These are phyloP conservation scores for Brachionichthys hirsutus DNA, from an alignment of 2,113 vertebrate species.

Conservation along the genomic window DNA sequence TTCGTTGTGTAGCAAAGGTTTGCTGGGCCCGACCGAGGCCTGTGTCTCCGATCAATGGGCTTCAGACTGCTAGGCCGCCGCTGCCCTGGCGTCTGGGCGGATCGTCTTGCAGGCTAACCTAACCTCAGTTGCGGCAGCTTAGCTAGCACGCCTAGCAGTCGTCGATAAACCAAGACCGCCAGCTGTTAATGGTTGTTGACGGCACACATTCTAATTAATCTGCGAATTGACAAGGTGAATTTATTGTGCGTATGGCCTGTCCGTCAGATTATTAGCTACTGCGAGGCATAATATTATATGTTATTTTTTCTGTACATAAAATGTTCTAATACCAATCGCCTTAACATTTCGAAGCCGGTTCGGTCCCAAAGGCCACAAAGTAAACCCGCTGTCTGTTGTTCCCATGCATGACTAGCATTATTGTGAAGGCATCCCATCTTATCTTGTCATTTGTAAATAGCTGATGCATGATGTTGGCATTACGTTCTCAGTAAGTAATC, in stretches of 20 bases:
- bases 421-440: slow-evolving; percentile 19
- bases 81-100: slow-evolving; percentile 62
- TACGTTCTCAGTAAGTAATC: background rate
- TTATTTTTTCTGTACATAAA: slow-evolving; percentile 17
- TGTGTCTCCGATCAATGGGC: slow-evolving; percentile 47
- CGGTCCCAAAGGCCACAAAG: slow-evolving; percentile 36
- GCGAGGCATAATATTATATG: background rate
- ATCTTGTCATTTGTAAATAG: slow-evolving; percentile 1
- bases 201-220: slow-evolving; percentile 13
- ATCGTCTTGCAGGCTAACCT: slow-evolving; percentile 61
- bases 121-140: slow-evolving; percentile 42
- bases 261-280: background rate
- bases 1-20: slow-evolving; percentile 7
- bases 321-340: slow-evolving; percentile 27
- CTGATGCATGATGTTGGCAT: slow-evolving; percentile 22
- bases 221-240: slow-evolving; percentile 10
- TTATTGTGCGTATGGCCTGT: slow-evolving; percentile 1
- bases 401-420: too few relatives aligned
- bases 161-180: slow-evolving; percentile 51
- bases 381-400: background rate
- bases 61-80: slow-evolving; percentile 65
- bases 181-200: slow-evolving; percentile 42
- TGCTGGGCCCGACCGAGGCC: slow-evolving; percentile 60
- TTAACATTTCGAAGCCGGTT: slow-evolving; percentile 31
- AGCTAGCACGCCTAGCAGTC: slow-evolving; percentile 34